Conservation (phyloP, 2,113 vertebrate species). For the Bubo scandiacus region DNA sequence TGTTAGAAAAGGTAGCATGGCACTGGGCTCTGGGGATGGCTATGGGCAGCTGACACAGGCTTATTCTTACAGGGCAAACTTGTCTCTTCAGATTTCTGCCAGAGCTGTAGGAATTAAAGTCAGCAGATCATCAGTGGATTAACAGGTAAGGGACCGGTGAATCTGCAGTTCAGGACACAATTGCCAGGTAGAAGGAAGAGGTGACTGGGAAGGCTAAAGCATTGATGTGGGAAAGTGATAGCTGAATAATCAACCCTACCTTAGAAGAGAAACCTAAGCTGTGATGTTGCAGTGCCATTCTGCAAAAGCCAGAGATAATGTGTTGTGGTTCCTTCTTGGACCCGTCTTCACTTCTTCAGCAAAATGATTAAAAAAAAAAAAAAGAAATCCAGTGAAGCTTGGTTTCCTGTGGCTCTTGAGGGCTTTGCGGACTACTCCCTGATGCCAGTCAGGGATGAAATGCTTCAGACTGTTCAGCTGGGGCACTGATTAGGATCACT, state of each 20-base stretch:
- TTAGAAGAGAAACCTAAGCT: not conserved
- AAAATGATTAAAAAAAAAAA: not conserved
- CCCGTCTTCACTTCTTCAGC: not conserved
- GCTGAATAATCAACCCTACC: not conserved
- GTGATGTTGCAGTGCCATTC: not conserved
- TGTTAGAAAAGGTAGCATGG: not conserved
- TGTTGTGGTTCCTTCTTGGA: not conserved
- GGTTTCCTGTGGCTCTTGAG: not conserved
- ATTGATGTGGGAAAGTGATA: not conserved
- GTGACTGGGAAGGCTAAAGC: not conserved
- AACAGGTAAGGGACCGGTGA: not conserved
- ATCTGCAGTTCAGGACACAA: not conserved
- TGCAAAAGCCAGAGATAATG: not conserved
- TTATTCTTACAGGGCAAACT: not conserved
- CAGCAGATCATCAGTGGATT: not conserved
- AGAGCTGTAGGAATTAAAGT: not conserved
- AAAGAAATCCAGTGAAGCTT: not conserved
- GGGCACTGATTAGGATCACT: not conserved
- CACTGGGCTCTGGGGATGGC: fast-evolving
- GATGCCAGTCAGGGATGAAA: not conserved
- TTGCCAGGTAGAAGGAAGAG: not conserved
- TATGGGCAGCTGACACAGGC: not conserved
- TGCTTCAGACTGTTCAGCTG: not conserved
- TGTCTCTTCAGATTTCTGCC: not conserved
- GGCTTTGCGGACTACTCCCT: not conserved